Base-by-base conservation (phyloP, 2,888 invertebrate genomes). In the Panopea generosa region DNA sequence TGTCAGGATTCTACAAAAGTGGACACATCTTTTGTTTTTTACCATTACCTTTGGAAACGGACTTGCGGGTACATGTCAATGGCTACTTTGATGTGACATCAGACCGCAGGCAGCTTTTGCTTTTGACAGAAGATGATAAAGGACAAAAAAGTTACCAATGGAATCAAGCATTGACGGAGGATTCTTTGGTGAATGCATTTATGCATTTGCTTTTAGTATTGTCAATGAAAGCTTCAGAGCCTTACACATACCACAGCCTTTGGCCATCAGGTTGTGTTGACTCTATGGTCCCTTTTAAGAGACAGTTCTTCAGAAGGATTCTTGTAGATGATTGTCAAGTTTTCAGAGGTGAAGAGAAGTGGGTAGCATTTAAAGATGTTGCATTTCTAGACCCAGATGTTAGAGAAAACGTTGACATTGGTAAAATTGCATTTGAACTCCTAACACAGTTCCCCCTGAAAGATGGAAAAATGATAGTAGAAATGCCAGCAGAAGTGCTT, bases 11-110 rank as follows among this genome's bases (percentile, higher is more conserved):
- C 66, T 84, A 86, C 67, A 47, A 43, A 29, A 56, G 43, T n/a
- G 84, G 84, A 6, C 83, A 78, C 43, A 33, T 90, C 0, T 92
- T 90, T 78, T 89, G 90, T 68, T 91, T 84, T 67, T 70, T 91
- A 20, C 92, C 92, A 1, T 77, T 91, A 24, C 90, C 91, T 20
- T 80, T 89, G 18, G 65, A 77, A 33, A 85, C 83, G 2, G 77
- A 77, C 1, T 78, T 90, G 6, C 85, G 86, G 7, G 79, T 90
- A n/a, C 90, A 90, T 63, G 74, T 91, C 27, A 91, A 91, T 77
- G 91, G 87, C 0, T 82, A 85, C 9, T 92, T 92, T 85, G 40
- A 89, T 27, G 83, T 91, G 2, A 86, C 86, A n/a, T 86, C 90
- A 16, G 86, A 90, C 56, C 63, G 92, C 22, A 71, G 88, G 11